These are phyloP conservation scores for Tyrophagus putrescentiae DNA, from an alignment of 1,140 invertebrate species.

Conservation along the genomic window DNA sequence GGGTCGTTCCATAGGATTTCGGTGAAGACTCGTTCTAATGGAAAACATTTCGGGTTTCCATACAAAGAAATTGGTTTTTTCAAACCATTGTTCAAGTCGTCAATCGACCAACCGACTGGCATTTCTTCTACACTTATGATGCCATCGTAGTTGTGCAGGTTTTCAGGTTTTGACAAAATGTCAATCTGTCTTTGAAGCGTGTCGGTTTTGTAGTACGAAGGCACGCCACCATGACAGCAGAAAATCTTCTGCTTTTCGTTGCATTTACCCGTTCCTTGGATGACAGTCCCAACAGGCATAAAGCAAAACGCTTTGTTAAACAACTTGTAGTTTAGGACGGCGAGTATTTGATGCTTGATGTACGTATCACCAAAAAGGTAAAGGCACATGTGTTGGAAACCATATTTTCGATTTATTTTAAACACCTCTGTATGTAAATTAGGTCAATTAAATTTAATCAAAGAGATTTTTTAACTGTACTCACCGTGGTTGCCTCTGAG, in stretches of 20 bases:
- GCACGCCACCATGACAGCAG: conserved; percentile 57
- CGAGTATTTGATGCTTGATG: background rate
- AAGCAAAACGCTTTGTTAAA: conserved; percentile 52
- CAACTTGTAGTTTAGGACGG: background rate
- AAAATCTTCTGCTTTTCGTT: too few species aligned
- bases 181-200: too few species aligned
- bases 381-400: background rate
- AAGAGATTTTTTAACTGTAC: too few species aligned
- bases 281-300: conserved; percentile 50
- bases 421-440: too few species aligned
- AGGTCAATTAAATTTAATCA: too few species aligned
- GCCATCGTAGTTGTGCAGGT: too few species aligned
- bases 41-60: background rate
- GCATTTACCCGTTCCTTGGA: too few species aligned
- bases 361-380: background rate
- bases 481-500: conserved; percentile 51
- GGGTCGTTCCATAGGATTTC: conserved; percentile 7
- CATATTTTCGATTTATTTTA: background rate
- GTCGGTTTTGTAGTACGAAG: too few species aligned
- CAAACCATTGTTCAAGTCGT: background rate
- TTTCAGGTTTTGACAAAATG: too few species aligned
- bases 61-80: background rate
- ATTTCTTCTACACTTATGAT: too few species aligned
- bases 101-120: background rate
- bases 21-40: background rate